These are phyloP conservation scores for Elegia similella DNA, from an alignment of 2,888 invertebrate species.

Conservation along the genomic window DNA sequence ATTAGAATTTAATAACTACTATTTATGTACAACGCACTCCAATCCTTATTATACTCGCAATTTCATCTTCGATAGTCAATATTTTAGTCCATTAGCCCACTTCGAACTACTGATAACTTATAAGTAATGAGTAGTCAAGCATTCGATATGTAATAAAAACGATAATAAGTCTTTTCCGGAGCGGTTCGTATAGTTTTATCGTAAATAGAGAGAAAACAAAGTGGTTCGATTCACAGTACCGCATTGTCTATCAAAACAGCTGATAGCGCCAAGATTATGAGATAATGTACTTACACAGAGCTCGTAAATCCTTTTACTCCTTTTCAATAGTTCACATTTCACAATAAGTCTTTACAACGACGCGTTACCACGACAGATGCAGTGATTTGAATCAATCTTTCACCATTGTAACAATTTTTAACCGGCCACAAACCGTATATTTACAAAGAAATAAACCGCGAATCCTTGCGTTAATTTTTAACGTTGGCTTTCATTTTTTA, in stretches of 20 bases:
- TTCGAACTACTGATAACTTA: too few species aligned
- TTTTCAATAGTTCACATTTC: conserved; percentile 64
- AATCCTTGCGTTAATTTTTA: background rate
- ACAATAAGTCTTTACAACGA: conserved; percentile 50
- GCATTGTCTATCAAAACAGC: background rate
- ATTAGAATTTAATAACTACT: too few species aligned
- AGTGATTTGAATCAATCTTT: conserved; percentile 63
- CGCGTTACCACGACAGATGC: conserved; percentile 50
- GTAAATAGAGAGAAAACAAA: background rate
- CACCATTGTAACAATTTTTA: conserved; percentile 45
- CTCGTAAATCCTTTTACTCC: conserved; percentile 45
- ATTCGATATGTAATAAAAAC: too few species aligned
- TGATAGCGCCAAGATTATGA: conserved; percentile 4
- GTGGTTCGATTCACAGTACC: background rate
- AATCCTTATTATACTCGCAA: too few species aligned
- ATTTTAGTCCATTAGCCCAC: too few species aligned
- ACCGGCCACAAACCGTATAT: background rate
- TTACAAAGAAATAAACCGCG: background rate
- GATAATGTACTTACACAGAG: conserved; percentile 49
- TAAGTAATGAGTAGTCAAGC: too few species aligned
- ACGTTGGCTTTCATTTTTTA: background rate
- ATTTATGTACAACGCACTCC: too few species aligned
- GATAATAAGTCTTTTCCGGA: background rate
- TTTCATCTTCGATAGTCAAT: too few species aligned
- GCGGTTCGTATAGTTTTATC: background rate